These are phyloP conservation scores for Sarcoramphus papa DNA, from an alignment of 2,797 vertebrate species.

Conservation along the genomic window DNA sequence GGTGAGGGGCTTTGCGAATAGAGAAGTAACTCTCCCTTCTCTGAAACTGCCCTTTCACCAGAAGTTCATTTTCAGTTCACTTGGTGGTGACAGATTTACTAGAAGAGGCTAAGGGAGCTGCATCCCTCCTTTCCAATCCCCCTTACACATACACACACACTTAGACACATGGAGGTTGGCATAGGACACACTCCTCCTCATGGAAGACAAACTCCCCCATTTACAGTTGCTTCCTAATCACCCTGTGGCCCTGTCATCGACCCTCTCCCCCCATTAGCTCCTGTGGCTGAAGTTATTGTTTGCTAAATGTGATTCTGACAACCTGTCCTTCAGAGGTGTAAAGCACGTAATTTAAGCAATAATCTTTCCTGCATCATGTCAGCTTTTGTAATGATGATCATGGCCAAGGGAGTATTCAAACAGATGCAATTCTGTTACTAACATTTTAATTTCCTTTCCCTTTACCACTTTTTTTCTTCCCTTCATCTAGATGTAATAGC, in stretches of 20 bases:
- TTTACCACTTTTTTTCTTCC: not conserved
- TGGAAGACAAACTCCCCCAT: not conserved
- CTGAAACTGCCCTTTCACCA: not conserved
- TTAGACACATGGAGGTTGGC: not conserved
- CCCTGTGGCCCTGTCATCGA: not conserved
- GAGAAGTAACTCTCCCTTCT: not conserved
- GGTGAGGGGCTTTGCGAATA: not conserved
- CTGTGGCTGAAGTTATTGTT: not conserved
- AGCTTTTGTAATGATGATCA: not conserved
- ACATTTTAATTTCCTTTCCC: not conserved
- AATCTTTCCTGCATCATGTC: not conserved
- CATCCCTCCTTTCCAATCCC: not conserved
- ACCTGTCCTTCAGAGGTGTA: not conserved
- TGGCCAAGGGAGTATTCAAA: not conserved
- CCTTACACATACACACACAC: not conserved
- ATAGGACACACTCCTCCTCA: rapidly evolving
- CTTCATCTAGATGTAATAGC: not conserved
- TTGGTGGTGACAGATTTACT: not conserved
- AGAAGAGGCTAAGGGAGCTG: not conserved
- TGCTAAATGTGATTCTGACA: not conserved
- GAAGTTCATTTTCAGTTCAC: not conserved
- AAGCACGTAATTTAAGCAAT: not conserved
- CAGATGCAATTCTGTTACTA: not conserved
- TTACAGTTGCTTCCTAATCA: not conserved
- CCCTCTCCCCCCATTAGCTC: not conserved